Conservation (phyloP, 2,888 invertebrate genomes). For the Agonopterix subpropinquella region DNA sequence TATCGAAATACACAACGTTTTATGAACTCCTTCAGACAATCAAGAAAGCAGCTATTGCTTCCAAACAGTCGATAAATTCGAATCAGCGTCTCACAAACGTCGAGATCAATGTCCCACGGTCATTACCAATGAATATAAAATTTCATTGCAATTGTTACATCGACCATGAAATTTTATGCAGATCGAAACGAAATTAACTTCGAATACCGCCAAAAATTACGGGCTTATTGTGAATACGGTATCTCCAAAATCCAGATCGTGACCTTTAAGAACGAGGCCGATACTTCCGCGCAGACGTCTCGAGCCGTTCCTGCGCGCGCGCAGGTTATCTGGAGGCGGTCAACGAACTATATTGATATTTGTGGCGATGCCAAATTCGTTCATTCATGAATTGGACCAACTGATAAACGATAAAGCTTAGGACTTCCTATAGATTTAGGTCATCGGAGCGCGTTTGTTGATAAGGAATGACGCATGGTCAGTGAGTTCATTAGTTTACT, state of each 20-base stretch:
- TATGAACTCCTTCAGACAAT: too few species aligned
- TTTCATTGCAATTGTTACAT: background rate
- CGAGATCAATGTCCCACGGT: background rate
- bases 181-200: constrained; percentile 16
- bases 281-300: constrained; percentile 30
- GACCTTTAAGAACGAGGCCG: constrained; percentile 46
- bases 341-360: background rate
- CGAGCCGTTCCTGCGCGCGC: constrained; percentile 7
- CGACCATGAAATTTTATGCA: constrained; percentile 22
- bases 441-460: constrained; percentile 22
- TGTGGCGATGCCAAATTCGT: constrained; percentile 35
- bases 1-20: too few species aligned
- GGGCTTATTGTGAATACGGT: constrained; percentile 7
- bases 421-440: background rate
- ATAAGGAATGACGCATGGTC: constrained; percentile 4
- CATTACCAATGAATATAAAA: background rate
- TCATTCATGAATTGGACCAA: constrained; percentile 32
- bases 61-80: too few species aligned
- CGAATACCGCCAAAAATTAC: constrained; percentile 1
- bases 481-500: background rate
- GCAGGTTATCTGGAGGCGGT: constrained; percentile 5
- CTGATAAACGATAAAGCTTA: constrained; percentile 19
- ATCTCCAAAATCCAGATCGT: constrained; percentile 23
- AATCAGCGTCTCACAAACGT: background rate
- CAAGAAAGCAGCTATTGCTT: too few species aligned